Conservation (phyloP, 2,113 vertebrate species). For the Calypte anna region DNA sequence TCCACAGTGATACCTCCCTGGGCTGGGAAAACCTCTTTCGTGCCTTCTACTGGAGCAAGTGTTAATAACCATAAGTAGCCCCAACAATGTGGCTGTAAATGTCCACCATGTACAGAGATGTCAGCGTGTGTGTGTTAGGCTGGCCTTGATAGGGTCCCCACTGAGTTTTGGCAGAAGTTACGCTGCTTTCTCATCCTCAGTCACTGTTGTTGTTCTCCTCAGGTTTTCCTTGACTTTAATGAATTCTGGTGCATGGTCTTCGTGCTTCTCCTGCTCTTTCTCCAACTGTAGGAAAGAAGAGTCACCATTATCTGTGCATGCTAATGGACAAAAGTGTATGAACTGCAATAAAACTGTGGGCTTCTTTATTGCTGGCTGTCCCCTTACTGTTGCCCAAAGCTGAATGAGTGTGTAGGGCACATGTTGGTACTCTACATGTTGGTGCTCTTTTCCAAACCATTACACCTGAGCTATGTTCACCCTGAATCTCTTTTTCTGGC, state of each 20-base stretch:
- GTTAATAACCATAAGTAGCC: conserved; percentile 45
- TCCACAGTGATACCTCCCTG: not conserved
- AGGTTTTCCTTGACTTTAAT: conserved; percentile 95
- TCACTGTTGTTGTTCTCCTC: conserved; percentile 81
- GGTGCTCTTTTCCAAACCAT: not conserved
- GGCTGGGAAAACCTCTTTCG: conserved; percentile 2
- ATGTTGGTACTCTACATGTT: accelerated
- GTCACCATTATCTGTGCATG: not conserved
- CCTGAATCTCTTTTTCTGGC: not conserved
- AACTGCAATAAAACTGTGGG: not conserved
- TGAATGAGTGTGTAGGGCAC: not conserved
- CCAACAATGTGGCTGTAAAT: not conserved
- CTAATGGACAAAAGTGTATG: not conserved
- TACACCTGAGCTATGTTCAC: not conserved
- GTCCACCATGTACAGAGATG: conserved; percentile 52
- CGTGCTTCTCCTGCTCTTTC: conserved; percentile 82
- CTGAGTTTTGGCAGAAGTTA: conserved; percentile 66
- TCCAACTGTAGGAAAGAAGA: conserved; percentile 82
- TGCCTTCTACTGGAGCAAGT: conserved; percentile 46
- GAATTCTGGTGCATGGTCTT: conserved; percentile 89
- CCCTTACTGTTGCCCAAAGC: not conserved
- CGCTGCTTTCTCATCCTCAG: conserved; percentile 79
- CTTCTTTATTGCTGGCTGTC: not conserved
- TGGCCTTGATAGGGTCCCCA: not conserved
- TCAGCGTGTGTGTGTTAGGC: conserved; percentile 4